Evolutionary conservation across 2,113 vertebrate genomes (phyloP), one percentile per base, ranked within the genome.

Genomic region (Turnix velox): DNA sequence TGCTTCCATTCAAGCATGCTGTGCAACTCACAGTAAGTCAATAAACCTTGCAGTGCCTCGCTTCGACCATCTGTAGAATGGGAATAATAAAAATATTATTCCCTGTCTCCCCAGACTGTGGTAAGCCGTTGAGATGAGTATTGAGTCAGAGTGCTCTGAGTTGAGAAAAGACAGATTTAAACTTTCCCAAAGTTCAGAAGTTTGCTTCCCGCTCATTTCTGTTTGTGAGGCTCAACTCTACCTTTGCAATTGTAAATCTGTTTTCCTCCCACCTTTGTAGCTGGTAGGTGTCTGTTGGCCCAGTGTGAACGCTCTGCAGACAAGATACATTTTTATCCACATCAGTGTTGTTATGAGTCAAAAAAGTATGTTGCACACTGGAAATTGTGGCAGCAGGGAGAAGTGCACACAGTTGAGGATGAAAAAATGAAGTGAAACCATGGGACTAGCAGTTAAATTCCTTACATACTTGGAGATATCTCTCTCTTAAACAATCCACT

Each of bases 11-110:
- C 92, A 82, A 49, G 89, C 96, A 69, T 87, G 91, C 94, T 92
- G 92, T 84, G 91, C 91, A 92, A 48, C 89, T 95, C 82, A 27
- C 81, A 88, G 88, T 93, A 93, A 96, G 89, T 96, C 96, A 94
- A 95, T 96, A 96, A 94, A 95, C 94, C 91, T 95, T 91, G 84
- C 93, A 89, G 87, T 73, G 89, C 94, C 94, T 93, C 89, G 33
- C 27, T 86, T 87, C 12, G 7, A 69, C 96, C 96, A 94, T 87
- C 95, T 93, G 91, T 76, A 93, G 89, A 93, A 80, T 85, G 89
- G 94, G 87, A 96, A 93, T 94, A 93, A 93, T 93, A 95, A 95
- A 94, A 94, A 96, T 94, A 92, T 94, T 96, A 95, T 95, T 95
- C 94, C 96, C 92, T 91, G 74, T 94, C 91, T 96, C 89, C 94